These are phyloP conservation scores for Hiodon alosoides DNA, from an alignment of 2,113 vertebrate genomes.

Conservation along the genomic window DNA sequence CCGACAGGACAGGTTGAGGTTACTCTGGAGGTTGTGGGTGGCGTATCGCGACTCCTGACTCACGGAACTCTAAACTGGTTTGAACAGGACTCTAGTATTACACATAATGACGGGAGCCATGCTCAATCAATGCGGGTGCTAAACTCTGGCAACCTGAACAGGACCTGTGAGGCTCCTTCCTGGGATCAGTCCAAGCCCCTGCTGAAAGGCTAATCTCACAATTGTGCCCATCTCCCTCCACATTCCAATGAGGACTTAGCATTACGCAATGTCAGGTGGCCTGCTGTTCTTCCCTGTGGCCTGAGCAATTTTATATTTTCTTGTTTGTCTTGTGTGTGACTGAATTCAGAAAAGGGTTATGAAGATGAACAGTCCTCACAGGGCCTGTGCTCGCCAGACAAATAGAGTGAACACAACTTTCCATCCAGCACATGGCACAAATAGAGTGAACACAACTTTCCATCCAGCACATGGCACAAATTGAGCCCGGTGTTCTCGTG, in stretches of 20 bases:
- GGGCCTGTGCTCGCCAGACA: conserved; percentile 15
- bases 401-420: too few relatives aligned
- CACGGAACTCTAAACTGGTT: conserved; percentile 12
- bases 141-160: conserved; percentile 53
- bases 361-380: conserved; percentile 40
- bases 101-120: conserved; percentile 60
- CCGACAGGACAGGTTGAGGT: too few relatives aligned
- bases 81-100: conserved; percentile 64
- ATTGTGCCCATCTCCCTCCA: conserved; percentile 69
- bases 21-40: not conserved
- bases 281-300: conserved; percentile 32
- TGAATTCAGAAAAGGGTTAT: conserved; percentile 45
- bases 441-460: not conserved
- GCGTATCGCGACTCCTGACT: conserved; percentile 34
- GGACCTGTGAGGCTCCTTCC: conserved; percentile 60
- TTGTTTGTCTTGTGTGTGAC: conserved; percentile 27
- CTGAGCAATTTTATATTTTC: conserved; percentile 7
- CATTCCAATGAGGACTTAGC: conserved; percentile 44
- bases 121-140: conserved; percentile 53
- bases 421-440: conserved; percentile 60
- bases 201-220: conserved; percentile 79
- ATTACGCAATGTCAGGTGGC: conserved; percentile 58
- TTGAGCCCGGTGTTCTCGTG: too few relatives aligned
- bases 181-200: conserved; percentile 68
- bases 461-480: too few relatives aligned